Evolutionary conservation across 2,113 vertebrate species (phyloP).

Genomic region (Pomatorhinus ruficollis): DNA sequence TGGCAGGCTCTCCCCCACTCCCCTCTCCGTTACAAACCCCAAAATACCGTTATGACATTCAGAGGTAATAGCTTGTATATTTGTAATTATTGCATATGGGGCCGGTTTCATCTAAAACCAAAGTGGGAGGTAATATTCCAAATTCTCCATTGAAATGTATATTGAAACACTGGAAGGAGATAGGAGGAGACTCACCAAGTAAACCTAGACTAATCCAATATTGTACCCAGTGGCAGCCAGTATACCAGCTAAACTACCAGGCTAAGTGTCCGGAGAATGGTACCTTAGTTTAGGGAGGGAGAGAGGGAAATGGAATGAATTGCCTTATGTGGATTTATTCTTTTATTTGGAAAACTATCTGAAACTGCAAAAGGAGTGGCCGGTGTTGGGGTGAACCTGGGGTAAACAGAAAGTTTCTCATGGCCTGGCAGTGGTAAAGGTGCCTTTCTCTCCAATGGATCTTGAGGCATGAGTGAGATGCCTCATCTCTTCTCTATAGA

Average conservation of each 20-base stretch:
- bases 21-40: accelerated
- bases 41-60: neutral
- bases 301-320: neutral
- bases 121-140: neutral
- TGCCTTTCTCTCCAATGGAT: neutral
- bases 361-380: neutral
- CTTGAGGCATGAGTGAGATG: neutral
- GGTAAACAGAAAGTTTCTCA: neutral
- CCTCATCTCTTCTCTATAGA: neutral
- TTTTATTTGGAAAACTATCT: neutral
- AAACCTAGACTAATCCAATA: neutral
- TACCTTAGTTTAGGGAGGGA: neutral
- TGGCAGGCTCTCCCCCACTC: no score
- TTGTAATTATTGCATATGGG: neutral
- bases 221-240: neutral
- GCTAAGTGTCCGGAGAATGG: neutral
- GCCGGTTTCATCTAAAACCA: neutral
- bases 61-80: neutral
- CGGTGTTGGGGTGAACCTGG: neutral
- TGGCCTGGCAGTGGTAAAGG: neutral
- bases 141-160: neutral
- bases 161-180: neutral
- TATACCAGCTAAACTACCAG: neutral
- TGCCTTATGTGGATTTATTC: neutral
- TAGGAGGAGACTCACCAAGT: neutral